Evolutionary conservation across 2,888 invertebrate genomes (phyloP).

Genomic region (Rhopalosiphum nymphaeae): DNA sequence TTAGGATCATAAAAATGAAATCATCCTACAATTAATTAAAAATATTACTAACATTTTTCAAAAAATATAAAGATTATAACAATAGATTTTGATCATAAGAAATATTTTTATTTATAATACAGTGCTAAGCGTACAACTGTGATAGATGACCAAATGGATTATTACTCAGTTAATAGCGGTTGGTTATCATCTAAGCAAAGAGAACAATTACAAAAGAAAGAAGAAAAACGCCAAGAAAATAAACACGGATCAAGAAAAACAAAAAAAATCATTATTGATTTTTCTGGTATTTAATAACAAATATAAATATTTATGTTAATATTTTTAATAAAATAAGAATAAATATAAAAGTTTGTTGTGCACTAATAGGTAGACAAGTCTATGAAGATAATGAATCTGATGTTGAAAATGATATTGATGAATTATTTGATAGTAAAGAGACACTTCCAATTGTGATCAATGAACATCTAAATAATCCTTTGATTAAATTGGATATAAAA

Average conservation of each 20-base stretch:
- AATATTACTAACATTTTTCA: neutral
- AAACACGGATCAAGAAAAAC: constrained; percentile 79
- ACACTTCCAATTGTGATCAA: neutral
- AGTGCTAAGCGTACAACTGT: constrained; percentile 83
- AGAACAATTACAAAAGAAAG: constrained; percentile 77
- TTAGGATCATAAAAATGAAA: constrained; percentile 68
- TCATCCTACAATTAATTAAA: neutral
- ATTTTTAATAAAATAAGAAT: neutral
- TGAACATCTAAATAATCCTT: constrained; percentile 51
- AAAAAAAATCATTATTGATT: constrained; percentile 83
- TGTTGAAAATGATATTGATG: constrained; percentile 6
- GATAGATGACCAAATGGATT: constrained; percentile 95
- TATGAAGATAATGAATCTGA: constrained; percentile 48
- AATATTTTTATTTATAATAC: constrained; percentile 57
- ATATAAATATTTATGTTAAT: neutral
- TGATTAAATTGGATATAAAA: constrained; percentile 47
- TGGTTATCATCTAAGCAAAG: constrained; percentile 85
- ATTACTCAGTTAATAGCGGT: constrained; percentile 85
- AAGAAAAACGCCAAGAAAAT: constrained; percentile 74
- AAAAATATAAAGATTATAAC: neutral
- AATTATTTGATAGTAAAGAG: neutral
- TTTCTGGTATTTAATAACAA: constrained; percentile 74
- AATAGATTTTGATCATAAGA: neutral
- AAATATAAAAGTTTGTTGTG: neutral
- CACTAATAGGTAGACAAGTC: constrained; percentile 33